Conservation (phyloP, 1,140 invertebrate genomes). For the Lucilia cuprina region DNA sequence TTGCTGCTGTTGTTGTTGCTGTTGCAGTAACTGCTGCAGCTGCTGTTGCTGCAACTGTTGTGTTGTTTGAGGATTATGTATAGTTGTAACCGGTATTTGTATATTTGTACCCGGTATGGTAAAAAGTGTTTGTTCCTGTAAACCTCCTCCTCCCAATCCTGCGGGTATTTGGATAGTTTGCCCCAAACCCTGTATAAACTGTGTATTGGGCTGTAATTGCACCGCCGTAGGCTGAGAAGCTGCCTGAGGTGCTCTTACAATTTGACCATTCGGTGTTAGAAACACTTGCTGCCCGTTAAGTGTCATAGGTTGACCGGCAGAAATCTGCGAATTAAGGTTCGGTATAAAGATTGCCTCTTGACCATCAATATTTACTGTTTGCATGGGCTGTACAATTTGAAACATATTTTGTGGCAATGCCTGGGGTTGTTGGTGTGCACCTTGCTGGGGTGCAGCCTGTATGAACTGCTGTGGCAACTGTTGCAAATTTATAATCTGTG, state of each 20-base stretch:
- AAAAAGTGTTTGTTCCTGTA: conserved; percentile 65
- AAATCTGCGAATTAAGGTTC: conserved; percentile 52
- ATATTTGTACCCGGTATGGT: conserved; percentile 68
- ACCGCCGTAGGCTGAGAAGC: conserved; percentile 13
- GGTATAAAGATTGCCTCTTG: conserved; percentile 92
- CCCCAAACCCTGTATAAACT: conserved; percentile 67
- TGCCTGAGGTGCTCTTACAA: conserved; percentile 67
- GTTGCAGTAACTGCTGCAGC: conserved; percentile 50
- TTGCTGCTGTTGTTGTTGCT: conserved; percentile 45
- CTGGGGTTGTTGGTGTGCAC: conserved; percentile 27
- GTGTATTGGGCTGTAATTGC: conserved; percentile 57
- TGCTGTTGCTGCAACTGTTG: conserved; percentile 40
- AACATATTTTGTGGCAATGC: conserved; percentile 57
- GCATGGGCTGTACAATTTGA: conserved; percentile 69
- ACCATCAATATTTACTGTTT: conserved; percentile 90
- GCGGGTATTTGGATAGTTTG: conserved; percentile 69
- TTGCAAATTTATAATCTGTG: conserved; percentile 60
- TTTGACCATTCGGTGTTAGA: conserved; percentile 69
- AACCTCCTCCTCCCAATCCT: conserved; percentile 34
- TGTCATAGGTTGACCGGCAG: conserved; percentile 54
- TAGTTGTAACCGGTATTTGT: conserved; percentile 65
- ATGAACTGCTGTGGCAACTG: conserved; percentile 53
- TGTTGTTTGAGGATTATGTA: conserved; percentile 38
- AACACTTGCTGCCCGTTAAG: conserved; percentile 64
- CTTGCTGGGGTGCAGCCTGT: conserved; percentile 38